phyloP scores from a whole-genome alignment of 1,140 invertebrate species.

The Sinonovacula constricta region DNA sequence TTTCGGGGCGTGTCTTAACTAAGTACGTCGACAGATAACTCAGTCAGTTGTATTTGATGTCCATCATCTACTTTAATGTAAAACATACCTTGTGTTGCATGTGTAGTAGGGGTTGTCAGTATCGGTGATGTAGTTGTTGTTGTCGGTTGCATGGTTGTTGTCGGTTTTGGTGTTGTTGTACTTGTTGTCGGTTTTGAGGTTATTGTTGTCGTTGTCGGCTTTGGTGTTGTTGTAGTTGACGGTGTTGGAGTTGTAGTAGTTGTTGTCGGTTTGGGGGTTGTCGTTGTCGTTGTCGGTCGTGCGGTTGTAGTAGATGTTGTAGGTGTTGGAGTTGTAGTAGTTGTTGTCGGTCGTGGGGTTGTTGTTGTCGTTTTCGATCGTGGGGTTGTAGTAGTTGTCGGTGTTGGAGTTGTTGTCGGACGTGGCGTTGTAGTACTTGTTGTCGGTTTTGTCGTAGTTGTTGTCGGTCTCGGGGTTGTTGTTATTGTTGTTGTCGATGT shows the following conservation, averaged over 20 bases:
- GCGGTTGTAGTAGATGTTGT: neutral
- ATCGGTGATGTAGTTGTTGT: neutral
- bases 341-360: neutral
- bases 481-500: neutral
- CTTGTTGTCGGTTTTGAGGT: neutral
- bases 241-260: neutral
- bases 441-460: neutral
- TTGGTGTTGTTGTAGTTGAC: slow-evolving; percentile 15
- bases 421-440: neutral
- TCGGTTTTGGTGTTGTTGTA: neutral
- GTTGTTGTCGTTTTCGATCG: slow-evolving; percentile 2
- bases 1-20: too few relatives aligned
- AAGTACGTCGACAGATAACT: neutral
- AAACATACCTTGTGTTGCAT: neutral
- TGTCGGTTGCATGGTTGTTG: neutral
- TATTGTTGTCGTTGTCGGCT: neutral
- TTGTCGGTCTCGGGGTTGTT: neutral
- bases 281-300: neutral
- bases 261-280: neutral
- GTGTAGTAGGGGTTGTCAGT: neutral
- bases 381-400: slow-evolving; percentile 1
- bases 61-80: neutral
- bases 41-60: neutral
- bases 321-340: neutral
- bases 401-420: neutral